Evolutionary conservation across 2,888 invertebrate species (phyloP), one percentile per base, ranked within the genome.

Genomic region (Pyrrhia umbra): DNA sequence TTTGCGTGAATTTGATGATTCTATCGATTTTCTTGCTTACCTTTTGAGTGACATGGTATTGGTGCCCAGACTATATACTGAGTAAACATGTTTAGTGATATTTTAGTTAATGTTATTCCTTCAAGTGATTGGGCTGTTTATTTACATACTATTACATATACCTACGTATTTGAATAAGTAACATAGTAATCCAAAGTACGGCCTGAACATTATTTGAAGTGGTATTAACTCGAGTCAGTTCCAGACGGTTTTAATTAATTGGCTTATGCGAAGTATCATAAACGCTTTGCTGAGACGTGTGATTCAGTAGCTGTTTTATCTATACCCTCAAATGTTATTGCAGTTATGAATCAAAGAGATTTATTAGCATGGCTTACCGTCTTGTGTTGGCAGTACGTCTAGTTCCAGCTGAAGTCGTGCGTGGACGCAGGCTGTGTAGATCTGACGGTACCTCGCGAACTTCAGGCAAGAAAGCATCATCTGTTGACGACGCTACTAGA

Each of bases 401-500:
- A 0, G 94, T 94, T 8, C 92, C 94, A 1, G 91, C 92, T 0
- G 95, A 93, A 0, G 88, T 93, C 15, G 95, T 93, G 50, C 94
- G 89, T 2, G 94, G 90, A 16, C 93, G 89, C 20, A 91, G 81
- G 57, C 88, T 91, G 39, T 89, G 87, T 2, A 88, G 78, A 51
- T 93, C 93, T 2, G 89, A 66, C 0, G 91, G 90, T 50, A 87
- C 83, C 49, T 93, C 94, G 1, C 86, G 89, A 13, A 89, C 88
- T 85, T 95, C 94, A 3, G 94, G 93, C 55, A 94, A 78, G 82
- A 95, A 95, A 13, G 95, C 94, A 65, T 95, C 95, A 69, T 95
- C 95, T 2, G 85, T 89, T 10, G 90, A 87, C 39, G 94, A 93
- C 37, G 90, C 85, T 57, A 90, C 94, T 91, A 72, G 47, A 57